Evolutionary conservation across 2,888 invertebrate genomes (phyloP).

Genomic region (Drosophila quinaria): DNA sequence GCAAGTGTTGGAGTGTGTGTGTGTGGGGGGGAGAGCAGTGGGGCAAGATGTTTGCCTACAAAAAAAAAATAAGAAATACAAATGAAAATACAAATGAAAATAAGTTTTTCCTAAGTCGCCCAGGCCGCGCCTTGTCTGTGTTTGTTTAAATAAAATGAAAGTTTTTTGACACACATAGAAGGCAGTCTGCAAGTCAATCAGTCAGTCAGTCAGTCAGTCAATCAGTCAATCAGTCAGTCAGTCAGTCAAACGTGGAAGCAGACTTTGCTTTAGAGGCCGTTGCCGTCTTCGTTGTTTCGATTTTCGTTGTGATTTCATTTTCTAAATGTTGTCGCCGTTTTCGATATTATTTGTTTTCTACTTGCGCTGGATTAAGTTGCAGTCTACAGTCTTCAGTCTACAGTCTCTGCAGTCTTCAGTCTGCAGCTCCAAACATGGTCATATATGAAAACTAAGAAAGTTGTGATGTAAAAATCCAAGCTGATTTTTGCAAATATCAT

Average conservation of each 20-base stretch:
- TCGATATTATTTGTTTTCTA: constrained; percentile 58
- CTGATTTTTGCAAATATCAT: not conserved
- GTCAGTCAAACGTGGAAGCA: constrained; percentile 50
- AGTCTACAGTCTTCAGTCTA: not conserved
- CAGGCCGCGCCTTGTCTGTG: constrained; percentile 64
- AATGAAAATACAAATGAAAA: constrained; percentile 49
- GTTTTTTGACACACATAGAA: constrained; percentile 78
- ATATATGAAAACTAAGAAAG: constrained; percentile 49
- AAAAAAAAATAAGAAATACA: constrained; percentile 41
- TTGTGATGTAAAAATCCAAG: not conserved
- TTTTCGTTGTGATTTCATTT: constrained; percentile 74
- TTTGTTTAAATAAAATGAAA: constrained; percentile 80
- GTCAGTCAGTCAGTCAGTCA: constrained; percentile 34
- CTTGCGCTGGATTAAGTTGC: constrained; percentile 52
- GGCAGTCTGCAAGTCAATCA: constrained; percentile 35
- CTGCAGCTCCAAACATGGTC: constrained; percentile 41
- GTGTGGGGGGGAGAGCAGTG: not conserved
- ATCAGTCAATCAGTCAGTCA: not conserved
- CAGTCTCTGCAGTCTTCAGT: not conserved
- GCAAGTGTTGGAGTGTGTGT: constrained; percentile 13
- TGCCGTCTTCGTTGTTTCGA: constrained; percentile 57
- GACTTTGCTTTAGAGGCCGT: constrained; percentile 72
- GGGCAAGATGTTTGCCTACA: constrained; percentile 59
- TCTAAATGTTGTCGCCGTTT: constrained; percentile 59
- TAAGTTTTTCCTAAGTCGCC: constrained; percentile 72